Base-by-base conservation (phyloP, 2,797 vertebrate genomes). In the Microctenopoma stevenorrisi region DNA sequence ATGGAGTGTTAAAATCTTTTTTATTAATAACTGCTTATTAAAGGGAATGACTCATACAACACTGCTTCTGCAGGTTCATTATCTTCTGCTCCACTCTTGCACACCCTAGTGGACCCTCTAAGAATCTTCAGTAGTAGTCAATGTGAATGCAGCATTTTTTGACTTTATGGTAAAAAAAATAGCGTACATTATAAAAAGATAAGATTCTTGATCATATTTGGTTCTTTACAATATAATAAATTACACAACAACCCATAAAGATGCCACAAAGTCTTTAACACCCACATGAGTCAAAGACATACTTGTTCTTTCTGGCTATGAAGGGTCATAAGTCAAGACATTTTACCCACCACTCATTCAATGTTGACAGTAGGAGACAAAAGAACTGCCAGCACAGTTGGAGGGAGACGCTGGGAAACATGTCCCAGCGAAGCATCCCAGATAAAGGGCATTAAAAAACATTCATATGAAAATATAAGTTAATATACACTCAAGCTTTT, bases 101-200 rank as follows among this genome's bases (percentile, higher is more conserved):
- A 56, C 87, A 91, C 85, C 83, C 92, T 87, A 76, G 86, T 94
- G 94, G 88, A 78, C 30, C 13, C 46, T 57, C 7, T 2, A 10
- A 15, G 37, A 22, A 75, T 37, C 3, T 48, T 22, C 16, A 51
- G 43, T 3, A 57, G n/a, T 38, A 42, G 22, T 4, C 12, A 28
- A 60, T 15, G 16, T 15, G 18, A 48, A 15, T 22, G 11, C 7
- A 50, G 11, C 18, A 22, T 4, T 52, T 33, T 16, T 15, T 53
- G 30, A 6, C n/a, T 7, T 22, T 13, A 38, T 52, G 5, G 51
- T 12, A 4, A n/a, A 33, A 52, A 35, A 52, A 26, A 2, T 0
- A 35, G 2, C 7, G 33, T 35, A 35, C 37, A 38, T 9, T 12
- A 38, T 38, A 38, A 38, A 38, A 35, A 35, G 33, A 35, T 35